Conservation (phyloP, 2,797 vertebrate genomes). For the Girardinus metallicus region DNA sequence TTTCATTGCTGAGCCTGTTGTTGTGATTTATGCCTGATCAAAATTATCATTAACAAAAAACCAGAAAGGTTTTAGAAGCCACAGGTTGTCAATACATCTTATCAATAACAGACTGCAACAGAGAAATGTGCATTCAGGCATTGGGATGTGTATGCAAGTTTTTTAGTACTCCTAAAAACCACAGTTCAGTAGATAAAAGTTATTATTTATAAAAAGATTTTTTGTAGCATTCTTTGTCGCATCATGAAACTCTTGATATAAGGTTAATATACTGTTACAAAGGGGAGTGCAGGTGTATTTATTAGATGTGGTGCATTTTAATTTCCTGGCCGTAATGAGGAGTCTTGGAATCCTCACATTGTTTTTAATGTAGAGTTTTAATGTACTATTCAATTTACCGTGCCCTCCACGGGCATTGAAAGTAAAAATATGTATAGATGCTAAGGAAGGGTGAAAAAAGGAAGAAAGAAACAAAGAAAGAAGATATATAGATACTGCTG, state of each 20-base stretch:
- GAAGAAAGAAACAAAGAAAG: background rate
- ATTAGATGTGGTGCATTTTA: conserved; percentile 44
- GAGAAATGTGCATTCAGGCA: background rate
- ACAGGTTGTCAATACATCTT: background rate
- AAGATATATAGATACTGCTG: background rate
- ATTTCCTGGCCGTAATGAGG: conserved; percentile 76
- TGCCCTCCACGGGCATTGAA: background rate
- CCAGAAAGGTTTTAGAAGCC: background rate
- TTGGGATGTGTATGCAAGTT: background rate
- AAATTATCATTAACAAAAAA: conserved; percentile 2
- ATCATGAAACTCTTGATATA: conserved; percentile 29
- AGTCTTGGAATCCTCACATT: conserved; percentile 82
- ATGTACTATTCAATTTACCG: conserved; percentile 72
- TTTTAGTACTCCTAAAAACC: background rate
- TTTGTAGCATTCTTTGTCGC: conserved; percentile 6
- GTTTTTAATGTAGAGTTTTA: conserved; percentile 79
- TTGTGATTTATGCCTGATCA: conserved; percentile 33
- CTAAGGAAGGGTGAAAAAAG: background rate
- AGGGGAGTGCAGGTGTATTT: conserved; percentile 54
- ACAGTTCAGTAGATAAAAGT: background rate
- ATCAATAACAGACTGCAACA: background rate
- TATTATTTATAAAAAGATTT: conserved; percentile 1
- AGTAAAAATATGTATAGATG: background rate
- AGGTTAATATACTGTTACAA: background rate
- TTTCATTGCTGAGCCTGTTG: conserved; percentile 30